phyloP scores from a whole-genome alignment of 2,797 vertebrate genomes.

The Pseudochaenichthys georgianus region DNA sequence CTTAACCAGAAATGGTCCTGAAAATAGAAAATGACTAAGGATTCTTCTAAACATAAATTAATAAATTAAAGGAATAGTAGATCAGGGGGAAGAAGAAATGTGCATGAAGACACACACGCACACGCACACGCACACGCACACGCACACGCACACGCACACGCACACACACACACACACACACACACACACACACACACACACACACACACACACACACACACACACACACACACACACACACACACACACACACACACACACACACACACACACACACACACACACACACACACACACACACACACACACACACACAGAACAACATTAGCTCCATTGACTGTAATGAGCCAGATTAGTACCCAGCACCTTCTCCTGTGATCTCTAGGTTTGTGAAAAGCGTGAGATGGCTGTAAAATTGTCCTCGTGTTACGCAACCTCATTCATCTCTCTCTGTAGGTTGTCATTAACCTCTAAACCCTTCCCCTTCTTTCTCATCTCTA shows the following conservation, averaged over 20 bases:
- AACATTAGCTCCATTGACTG: conserved; percentile 28
- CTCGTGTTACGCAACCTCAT: conserved; percentile 42
- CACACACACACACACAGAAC: too few species aligned
- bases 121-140: too few species aligned
- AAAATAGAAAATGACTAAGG: conserved; percentile 14
- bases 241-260: conserved; percentile 2
- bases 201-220: background rate
- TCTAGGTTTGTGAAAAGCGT: conserved; percentile 49
- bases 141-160: too few species aligned
- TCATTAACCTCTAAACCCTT: conserved; percentile 77
- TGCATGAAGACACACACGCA: background rate
- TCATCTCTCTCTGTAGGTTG: conserved; percentile 59
- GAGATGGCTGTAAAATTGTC: conserved; percentile 43
- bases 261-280: too few species aligned
- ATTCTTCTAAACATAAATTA: conserved; percentile 6
- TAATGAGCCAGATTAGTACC: conserved; percentile 79
- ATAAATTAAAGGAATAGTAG: background rate
- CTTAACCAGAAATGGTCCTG: conserved; percentile 24
- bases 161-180: too few species aligned
- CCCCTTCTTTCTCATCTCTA: conserved; percentile 57
- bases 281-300: too few species aligned
- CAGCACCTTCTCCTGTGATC: conserved; percentile 70
- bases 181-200: too few species aligned
- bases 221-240: background rate
- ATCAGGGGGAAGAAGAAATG: background rate